Evolutionary conservation across 2,888 invertebrate species (phyloP).

Genomic region (Agrypnus murinus): DNA sequence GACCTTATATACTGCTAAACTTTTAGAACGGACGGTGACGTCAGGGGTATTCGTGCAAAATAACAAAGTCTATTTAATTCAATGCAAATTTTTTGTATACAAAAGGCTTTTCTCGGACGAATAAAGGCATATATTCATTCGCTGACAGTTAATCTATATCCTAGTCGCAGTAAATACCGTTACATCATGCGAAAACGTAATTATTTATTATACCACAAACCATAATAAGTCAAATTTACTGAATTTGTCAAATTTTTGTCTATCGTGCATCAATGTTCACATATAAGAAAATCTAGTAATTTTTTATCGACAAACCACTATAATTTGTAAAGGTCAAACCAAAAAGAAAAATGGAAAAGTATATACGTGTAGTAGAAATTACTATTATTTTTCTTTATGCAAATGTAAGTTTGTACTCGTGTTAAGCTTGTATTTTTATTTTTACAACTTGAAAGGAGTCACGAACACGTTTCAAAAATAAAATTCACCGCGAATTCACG

Average conservation of each 20-base stretch:
- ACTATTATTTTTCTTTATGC: slow-evolving; percentile 24
- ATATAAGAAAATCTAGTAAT: slow-evolving; percentile 4
- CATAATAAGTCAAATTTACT: neutral
- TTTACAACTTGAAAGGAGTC: slow-evolving; percentile 35
- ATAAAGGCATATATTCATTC: slow-evolving; percentile 30
- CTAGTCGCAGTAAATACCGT: slow-evolving; percentile 1
- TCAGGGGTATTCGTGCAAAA: slow-evolving; percentile 28
- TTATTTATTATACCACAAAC: slow-evolving; percentile 23
- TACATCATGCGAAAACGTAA: slow-evolving; percentile 19
- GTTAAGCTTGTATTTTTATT: slow-evolving; percentile 32
- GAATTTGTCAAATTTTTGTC: neutral
- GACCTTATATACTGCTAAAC: neutral
- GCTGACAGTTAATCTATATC: slow-evolving; percentile 34
- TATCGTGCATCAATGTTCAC: neutral
- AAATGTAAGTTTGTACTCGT: slow-evolving; percentile 25
- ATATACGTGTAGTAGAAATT: neutral
- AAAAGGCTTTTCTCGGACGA: slow-evolving; percentile 27
- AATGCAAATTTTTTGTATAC: slow-evolving; percentile 36
- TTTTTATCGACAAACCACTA: neutral
- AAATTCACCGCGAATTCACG: slow-evolving; percentile 26
- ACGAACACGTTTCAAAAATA: slow-evolving; percentile 30
- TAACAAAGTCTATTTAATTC: slow-evolving; percentile 26
- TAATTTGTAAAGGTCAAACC: no score
- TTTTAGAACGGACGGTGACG: slow-evolving; percentile 22
- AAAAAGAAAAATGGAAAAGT: no score